Base-by-base conservation (phyloP, 2,113 vertebrate genomes). In the Caranx melampygus region DNA sequence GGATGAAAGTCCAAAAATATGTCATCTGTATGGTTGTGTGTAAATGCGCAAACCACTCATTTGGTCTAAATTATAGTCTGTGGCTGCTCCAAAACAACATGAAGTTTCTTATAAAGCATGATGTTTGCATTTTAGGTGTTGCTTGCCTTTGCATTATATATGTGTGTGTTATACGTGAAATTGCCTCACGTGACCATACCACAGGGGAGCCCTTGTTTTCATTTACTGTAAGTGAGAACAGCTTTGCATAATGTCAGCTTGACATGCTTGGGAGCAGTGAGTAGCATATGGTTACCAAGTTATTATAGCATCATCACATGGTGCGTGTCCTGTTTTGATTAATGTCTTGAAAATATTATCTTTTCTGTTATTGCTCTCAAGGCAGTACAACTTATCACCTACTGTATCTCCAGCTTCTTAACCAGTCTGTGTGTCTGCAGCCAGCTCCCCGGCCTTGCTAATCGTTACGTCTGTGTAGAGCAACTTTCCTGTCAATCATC, bases 1-100 rank as follows among this genome's bases (percentile, higher is more conserved):
- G 86, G 85, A 79, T 88, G 84, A 90, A 88, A 83, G 82, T 91
- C 91, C 84, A 88, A 92, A 94, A 94, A 94, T 95, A 92, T 88
- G 83, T 70, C 87, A 90, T 92, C 71, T 89, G 87, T 87, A 86
- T 80, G 84, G 86, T 76, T 87, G 84, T 90, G 88, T 93, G 90
- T 89, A 91, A 90, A 92, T 89, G 87, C 68, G 5, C 87, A 91
- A 85, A 93, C 87, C 87, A 54, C 85, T 92, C 78, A 90, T 93
- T 94, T 88, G 78, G 84, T 88, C 87, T 78, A 92, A 94, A 93
- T 93, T 93, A 92, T 83, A 93, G 89, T 89, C 82, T 87, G 78
- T 0, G 82, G 82, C 74, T 62, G 42, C 54, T 81, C 88, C 82
- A 88, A 87, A 87, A 92, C 79, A 75, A 84, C 87, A 88, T 72